Evolutionary conservation across 92 coral and sea anemone species (phyloP).

Genomic region (Pocillopora grandis): DNA sequence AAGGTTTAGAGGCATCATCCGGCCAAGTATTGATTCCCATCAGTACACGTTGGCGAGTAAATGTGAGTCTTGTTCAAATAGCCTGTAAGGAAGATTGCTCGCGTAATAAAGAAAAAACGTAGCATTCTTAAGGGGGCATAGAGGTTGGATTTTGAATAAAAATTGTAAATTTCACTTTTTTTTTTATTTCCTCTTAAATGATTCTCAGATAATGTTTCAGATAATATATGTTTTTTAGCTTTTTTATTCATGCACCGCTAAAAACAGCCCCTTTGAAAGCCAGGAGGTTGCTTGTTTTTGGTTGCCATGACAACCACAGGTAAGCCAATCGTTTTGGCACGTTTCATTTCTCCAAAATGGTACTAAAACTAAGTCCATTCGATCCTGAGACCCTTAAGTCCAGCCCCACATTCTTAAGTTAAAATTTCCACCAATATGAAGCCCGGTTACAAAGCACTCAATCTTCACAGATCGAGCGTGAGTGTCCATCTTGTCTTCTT

Average conservation of each 20-base stretch:
- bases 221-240: neutral
- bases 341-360: neutral
- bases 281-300: neutral
- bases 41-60: too few species aligned
- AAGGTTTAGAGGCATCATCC: too few species aligned
- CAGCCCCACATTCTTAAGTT: neutral
- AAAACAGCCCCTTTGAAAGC: neutral
- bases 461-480: neutral
- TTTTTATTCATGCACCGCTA: neutral
- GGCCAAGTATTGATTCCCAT: too few species aligned
- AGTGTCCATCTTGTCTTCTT: neutral
- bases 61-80: too few species aligned
- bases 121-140: too few species aligned
- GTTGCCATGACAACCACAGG: neutral
- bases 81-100: too few species aligned
- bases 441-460: slow-evolving; percentile 11
- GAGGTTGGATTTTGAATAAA: too few species aligned
- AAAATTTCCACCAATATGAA: neutral
- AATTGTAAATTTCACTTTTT: neutral
- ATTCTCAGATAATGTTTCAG: neutral
- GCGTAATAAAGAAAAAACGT: too few species aligned
- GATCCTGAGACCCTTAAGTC: neutral
- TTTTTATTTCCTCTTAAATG: neutral
- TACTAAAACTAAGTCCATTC: neutral
- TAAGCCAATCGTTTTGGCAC: neutral